These are phyloP conservation scores for Pseudorasbora parva DNA, from an alignment of 2,113 vertebrate species.

Conservation along the genomic window DNA sequence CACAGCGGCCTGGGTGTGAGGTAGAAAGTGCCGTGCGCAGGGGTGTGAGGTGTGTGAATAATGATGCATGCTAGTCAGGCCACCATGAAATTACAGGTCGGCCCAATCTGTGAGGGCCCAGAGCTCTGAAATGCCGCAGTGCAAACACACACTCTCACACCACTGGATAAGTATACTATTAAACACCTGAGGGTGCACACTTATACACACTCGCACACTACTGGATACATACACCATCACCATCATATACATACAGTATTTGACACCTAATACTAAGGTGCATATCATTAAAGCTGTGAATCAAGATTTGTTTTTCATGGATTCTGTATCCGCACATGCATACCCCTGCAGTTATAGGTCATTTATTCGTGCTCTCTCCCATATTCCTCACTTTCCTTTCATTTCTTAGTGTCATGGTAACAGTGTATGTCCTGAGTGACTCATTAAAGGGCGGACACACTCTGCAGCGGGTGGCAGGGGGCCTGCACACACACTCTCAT, in stretches of 20 bases:
- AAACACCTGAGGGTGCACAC: slow-evolving; percentile 20
- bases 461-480: slow-evolving; percentile 54
- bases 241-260: background rate
- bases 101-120: slow-evolving; percentile 27
- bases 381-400: slow-evolving; percentile 7
- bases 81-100: slow-evolving; percentile 56
- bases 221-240: slow-evolving; percentile 17
- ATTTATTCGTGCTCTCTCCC: slow-evolving; percentile 39
- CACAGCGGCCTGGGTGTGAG: slow-evolving; percentile 5
- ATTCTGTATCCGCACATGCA: background rate
- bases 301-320: background rate
- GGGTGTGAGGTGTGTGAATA: slow-evolving; percentile 43
- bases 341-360: slow-evolving; percentile 48
- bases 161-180: slow-evolving; percentile 22
- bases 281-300: background rate
- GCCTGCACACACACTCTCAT: slow-evolving; percentile 47
- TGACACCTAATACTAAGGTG: background rate
- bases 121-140: background rate
- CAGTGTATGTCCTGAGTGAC: slow-evolving; percentile 53
- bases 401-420: slow-evolving; percentile 50
- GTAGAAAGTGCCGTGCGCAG: background rate
- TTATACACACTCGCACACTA: slow-evolving; percentile 18
- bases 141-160: slow-evolving; percentile 18
- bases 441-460: slow-evolving; percentile 50
- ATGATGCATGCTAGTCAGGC: slow-evolving; percentile 48